Conservation (phyloP, 2,113 vertebrate species). For the Sylvia atricapilla region DNA sequence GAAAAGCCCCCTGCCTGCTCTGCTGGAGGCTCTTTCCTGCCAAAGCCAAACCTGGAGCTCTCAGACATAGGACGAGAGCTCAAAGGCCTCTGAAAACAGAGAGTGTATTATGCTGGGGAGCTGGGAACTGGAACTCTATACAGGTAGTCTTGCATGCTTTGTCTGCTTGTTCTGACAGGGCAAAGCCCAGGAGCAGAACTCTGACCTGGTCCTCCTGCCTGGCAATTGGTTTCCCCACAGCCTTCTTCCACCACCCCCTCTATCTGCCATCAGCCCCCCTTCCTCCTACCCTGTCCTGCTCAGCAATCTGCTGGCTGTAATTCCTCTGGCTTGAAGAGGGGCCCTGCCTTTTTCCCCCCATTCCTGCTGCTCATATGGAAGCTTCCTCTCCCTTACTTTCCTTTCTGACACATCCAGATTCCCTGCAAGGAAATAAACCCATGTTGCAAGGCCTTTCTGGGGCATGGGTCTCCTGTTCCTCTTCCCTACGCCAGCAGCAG, state of each 20-base stretch:
- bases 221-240: neutral
- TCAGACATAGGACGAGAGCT: neutral
- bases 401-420: neutral
- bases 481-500: neutral
- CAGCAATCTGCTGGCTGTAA: neutral
- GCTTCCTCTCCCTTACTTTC: neutral
- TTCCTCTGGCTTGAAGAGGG: neutral
- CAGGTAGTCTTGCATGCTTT: neutral
- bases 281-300: neutral
- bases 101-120: neutral
- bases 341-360: neutral
- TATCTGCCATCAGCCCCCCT: neutral
- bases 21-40: constrained; percentile 49
- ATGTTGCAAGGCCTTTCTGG: neutral
- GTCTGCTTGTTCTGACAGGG: neutral
- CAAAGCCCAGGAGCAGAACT: neutral
- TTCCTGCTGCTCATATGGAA: neutral
- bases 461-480: neutral
- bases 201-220: neutral
- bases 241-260: neutral
- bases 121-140: constrained; percentile 2
- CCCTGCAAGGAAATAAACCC: neutral
- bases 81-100: constrained; percentile 32
- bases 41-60: constrained; percentile 23
- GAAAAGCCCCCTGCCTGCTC: constrained; percentile 33